A percentile compares a stretch with the other conserved stretches of the same genome.
Conservation (phyloP, 2,888 invertebrate species). For the Ormyrus rosae region DNA sequence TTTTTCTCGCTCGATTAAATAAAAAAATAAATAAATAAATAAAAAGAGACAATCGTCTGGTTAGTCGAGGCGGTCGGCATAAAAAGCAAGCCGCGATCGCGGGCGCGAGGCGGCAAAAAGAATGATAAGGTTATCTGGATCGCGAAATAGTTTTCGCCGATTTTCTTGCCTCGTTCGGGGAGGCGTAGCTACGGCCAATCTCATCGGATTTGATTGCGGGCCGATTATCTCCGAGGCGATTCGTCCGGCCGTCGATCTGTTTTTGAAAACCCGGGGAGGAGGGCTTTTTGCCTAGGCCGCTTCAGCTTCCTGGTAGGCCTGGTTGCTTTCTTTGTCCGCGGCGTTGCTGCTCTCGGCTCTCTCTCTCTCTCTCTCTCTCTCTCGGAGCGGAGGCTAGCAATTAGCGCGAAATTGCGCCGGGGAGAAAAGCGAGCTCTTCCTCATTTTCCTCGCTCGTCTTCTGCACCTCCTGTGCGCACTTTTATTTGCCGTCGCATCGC, state of each 20-base stretch:
- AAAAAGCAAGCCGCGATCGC: too few species aligned
- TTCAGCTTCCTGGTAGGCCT: conserved; percentile 29
- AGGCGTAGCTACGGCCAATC: background rate
- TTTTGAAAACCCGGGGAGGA: conserved; percentile 1
- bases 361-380: too few species aligned
- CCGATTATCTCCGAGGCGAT: conserved; percentile 23
- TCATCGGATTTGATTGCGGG: conserved; percentile 6
- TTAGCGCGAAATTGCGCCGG: conserved; percentile 51
- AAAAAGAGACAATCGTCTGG: conserved; percentile 52
- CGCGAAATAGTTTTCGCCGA: background rate
- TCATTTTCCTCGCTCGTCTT: conserved; percentile 30
- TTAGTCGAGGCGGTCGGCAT: conserved; percentile 22
- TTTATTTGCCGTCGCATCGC: conserved; percentile 33
- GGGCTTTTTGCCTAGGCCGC: background rate
- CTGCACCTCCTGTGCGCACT: conserved; percentile 1
- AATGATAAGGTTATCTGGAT: conserved; percentile 40
- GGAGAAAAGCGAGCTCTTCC: conserved; percentile 32
- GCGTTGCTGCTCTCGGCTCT: background rate
- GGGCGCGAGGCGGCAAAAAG: conserved; percentile 2
- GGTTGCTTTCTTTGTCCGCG: conserved; percentile 2
- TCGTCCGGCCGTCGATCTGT: conserved; percentile 14
- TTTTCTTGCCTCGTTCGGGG: background rate
- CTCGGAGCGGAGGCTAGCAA: conserved; percentile 28
- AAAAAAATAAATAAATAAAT: background rate
- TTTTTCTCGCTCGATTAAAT: background rate